Conservation (phyloP, 2,888 invertebrate species). For the Petrolisthes cinctipes region DNA sequence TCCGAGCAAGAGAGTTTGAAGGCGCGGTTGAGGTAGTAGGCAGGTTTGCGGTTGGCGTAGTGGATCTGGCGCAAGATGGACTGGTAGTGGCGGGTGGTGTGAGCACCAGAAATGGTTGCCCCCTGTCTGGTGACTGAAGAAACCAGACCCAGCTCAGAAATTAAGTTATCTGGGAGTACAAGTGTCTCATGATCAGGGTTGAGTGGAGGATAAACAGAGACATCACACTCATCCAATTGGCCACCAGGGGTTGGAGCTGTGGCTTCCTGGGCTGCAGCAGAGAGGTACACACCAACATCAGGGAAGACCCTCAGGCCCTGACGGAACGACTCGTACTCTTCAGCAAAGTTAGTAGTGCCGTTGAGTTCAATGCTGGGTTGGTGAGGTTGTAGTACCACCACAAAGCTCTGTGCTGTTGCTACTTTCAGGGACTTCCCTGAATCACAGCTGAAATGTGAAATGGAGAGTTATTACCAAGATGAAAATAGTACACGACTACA, state of each 20-base stretch:
- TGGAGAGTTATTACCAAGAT: no score
- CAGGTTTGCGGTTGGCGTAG: constrained; percentile 96
- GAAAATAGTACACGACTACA: no score
- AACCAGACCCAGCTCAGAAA: constrained; percentile 81
- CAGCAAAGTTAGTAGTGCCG: constrained; percentile 84
- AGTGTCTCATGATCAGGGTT: constrained; percentile 96
- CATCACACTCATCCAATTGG: constrained; percentile 91
- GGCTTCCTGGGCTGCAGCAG: constrained; percentile 54
- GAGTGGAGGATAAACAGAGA: constrained; percentile 93
- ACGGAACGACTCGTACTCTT: constrained; percentile 87
- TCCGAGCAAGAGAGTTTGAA: constrained; percentile 97
- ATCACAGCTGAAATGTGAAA: constrained; percentile 75
- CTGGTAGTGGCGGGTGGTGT: constrained; percentile 80
- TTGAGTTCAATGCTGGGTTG: constrained; percentile 86
- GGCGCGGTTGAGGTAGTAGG: constrained; percentile 93
- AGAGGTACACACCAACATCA: constrained; percentile 79
- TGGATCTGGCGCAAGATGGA: constrained; percentile 81
- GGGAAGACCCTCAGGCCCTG: constrained; percentile 90
- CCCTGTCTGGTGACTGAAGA: constrained; percentile 93
- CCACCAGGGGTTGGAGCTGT: constrained; percentile 66
- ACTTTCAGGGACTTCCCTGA: constrained; percentile 81
- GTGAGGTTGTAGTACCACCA: constrained; percentile 88
- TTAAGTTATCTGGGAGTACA: constrained; percentile 81
- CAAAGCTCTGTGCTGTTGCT: constrained; percentile 84
- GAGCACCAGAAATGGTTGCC: constrained; percentile 83